Percentiles rank a stretch among this genome's conserved stretches.
These are phyloP conservation scores for Nestor notabilis DNA, from an alignment of 2,113 vertebrate species.

Conservation along the genomic window DNA sequence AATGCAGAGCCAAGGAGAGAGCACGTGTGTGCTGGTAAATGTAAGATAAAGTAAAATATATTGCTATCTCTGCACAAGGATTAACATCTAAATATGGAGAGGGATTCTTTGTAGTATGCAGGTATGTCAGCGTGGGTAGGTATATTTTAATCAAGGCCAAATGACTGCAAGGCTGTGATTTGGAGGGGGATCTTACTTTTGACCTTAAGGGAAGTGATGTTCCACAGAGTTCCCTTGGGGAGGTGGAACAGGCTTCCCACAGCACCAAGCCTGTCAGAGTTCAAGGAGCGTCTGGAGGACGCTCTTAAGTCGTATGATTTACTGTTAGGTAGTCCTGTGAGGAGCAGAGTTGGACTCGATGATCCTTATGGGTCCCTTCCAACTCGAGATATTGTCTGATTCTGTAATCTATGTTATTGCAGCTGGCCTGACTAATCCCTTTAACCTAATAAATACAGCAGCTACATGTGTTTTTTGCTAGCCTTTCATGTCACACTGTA, in stretches of 20 bases:
- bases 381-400: not conserved
- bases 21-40: not conserved
- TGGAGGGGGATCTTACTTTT: not conserved
- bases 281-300: not conserved
- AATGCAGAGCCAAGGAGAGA: not conserved
- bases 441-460: conserved; percentile 27
- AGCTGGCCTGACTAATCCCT: conserved; percentile 41
- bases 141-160: not conserved
- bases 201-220: not conserved
- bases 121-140: not conserved
- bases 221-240: not conserved
- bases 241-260: not conserved
- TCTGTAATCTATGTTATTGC: not conserved
- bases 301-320: not conserved
- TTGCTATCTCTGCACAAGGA: not conserved
- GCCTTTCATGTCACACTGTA: not conserved
- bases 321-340: not conserved
- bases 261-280: not conserved
- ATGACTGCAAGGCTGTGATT: not conserved
- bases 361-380: not conserved
- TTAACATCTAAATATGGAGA: not conserved
- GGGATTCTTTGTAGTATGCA: not conserved
- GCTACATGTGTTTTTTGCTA: conserved; percentile 26
- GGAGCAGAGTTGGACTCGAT: not conserved
- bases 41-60: not conserved